Evolutionary conservation across 2,797 vertebrate species (phyloP), one percentile per base, ranked within the genome.

Genomic region (Hafferia zeledoni): DNA sequence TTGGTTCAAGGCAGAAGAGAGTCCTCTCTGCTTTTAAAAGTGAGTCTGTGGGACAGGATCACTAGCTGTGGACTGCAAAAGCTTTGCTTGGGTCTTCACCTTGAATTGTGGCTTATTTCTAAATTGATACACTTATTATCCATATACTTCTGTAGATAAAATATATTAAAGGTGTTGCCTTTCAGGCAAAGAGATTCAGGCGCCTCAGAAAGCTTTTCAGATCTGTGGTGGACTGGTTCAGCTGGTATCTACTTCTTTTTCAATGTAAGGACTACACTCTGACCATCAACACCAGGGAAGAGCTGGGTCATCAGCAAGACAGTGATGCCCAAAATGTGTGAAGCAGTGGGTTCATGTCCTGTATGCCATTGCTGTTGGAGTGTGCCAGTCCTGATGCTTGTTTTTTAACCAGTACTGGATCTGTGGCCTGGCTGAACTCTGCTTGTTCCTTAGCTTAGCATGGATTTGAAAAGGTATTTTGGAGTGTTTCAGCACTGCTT

Each of bases 301-400:
- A 94, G 18, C 43, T 78, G 74, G 44, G 17, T 93, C 61, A 57
- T 81, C 37, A 41, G 90, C 87, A 93, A 91, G 60, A 86, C 93
- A 90, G 94, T 77, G 81, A 86, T 84, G 43, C 46, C 82, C 76
- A 49, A n/a, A 17, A 25, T 25, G 8, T 80, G 85, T 68, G 60
- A 86, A 81, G 30, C 80, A 93, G 83, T 53, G 46, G 85, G 90
- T 92, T 93, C 92, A 93, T 94, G 90, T 92, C 74, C 81, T 1
- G 6, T 39, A 19, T 78, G 64, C 44, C 78, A 64, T 61, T 47
- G 83, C 47, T 72, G 69, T 46, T 89, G 82, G 78, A 43, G 74
- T 86, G 87, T 96, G 80, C 28, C 71, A 75, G 53, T 76, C 74
- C 82, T 67, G 46, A 25, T 80, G 70, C 87, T 95, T 94, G 35